Evolutionary conservation across 2,113 vertebrate species (phyloP).

Genomic region (Catharus minimus): DNA sequence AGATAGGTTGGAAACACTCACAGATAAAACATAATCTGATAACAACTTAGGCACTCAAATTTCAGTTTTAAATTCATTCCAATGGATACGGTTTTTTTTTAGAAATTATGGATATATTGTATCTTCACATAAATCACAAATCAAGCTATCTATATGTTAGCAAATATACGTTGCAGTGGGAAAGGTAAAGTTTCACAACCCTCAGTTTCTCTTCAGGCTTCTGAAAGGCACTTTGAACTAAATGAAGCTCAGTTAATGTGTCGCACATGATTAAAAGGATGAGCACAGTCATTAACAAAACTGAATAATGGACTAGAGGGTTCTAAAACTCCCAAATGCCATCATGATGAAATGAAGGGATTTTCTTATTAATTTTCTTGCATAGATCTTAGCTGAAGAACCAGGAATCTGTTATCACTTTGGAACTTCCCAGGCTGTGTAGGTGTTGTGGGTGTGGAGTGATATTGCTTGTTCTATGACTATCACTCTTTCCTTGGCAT

Average conservation of each 20-base stretch:
- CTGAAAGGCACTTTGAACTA: constrained; percentile 80
- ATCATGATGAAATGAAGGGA: constrained; percentile 74
- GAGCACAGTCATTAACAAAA: constrained; percentile 76
- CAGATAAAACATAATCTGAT: background rate
- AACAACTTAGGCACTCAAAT: background rate
- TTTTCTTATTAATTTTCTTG: constrained; percentile 80
- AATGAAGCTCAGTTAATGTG: constrained; percentile 68
- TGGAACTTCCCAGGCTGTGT: background rate
- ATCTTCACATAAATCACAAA: background rate
- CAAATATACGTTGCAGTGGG: background rate
- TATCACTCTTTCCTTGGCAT: background rate
- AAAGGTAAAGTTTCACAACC: constrained; percentile 39
- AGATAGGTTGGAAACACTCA: background rate
- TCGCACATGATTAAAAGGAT: constrained; percentile 76
- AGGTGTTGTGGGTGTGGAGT: background rate
- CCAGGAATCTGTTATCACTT: constrained; percentile 51
- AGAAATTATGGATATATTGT: background rate
- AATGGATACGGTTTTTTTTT: rapidly evolving
- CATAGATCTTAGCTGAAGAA: constrained; percentile 66
- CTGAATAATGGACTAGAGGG: constrained; percentile 74
- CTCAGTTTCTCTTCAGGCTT: constrained; percentile 42
- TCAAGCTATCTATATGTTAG: background rate
- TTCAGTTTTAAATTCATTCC: background rate
- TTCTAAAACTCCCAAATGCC: constrained; percentile 74
- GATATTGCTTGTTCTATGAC: background rate